Evolutionary conservation across 2,888 invertebrate species (phyloP).

Genomic region (Meandrusa payeni): DNA sequence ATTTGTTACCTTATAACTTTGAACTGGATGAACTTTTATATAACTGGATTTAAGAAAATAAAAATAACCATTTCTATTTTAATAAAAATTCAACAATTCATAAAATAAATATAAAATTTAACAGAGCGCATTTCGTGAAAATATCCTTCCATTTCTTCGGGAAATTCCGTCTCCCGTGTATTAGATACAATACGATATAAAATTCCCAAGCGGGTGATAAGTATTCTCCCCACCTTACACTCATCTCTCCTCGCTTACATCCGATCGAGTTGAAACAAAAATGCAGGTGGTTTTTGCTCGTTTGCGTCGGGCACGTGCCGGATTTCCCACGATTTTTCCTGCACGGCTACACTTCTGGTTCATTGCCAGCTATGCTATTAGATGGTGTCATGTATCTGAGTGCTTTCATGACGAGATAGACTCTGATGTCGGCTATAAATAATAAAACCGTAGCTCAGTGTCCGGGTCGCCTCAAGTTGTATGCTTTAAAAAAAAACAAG

Average conservation of each 20-base stretch:
- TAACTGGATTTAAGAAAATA: too few relatives aligned
- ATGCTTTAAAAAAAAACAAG: too few relatives aligned
- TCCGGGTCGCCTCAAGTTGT: too few relatives aligned
- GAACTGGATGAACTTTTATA: too few relatives aligned
- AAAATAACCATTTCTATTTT: too few relatives aligned
- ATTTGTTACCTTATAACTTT: too few relatives aligned
- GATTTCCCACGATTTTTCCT: conserved; percentile 36
- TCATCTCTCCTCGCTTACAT: conserved; percentile 23
- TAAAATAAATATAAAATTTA: too few relatives aligned
- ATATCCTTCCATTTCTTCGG: not conserved
- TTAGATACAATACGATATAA: conserved; percentile 7
- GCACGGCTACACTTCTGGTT: conserved; percentile 34
- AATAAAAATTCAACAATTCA: too few relatives aligned
- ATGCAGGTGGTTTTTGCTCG: conserved; percentile 33
- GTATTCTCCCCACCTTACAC: conserved; percentile 30
- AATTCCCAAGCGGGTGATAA: conserved; percentile 21
- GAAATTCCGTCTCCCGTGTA: not conserved
- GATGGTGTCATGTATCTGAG: conserved; percentile 20
- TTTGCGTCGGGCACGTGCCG: conserved; percentile 29
- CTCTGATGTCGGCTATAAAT: conserved; percentile 13
- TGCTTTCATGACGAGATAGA: conserved; percentile 6
- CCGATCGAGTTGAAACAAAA: conserved; percentile 33
- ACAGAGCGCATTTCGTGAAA: not conserved
- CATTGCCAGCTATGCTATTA: conserved; percentile 37
- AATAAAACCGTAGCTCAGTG: too few relatives aligned